Base-by-base conservation (phyloP, 2,888 invertebrate genomes). In the Priocnemis perturbator region DNA sequence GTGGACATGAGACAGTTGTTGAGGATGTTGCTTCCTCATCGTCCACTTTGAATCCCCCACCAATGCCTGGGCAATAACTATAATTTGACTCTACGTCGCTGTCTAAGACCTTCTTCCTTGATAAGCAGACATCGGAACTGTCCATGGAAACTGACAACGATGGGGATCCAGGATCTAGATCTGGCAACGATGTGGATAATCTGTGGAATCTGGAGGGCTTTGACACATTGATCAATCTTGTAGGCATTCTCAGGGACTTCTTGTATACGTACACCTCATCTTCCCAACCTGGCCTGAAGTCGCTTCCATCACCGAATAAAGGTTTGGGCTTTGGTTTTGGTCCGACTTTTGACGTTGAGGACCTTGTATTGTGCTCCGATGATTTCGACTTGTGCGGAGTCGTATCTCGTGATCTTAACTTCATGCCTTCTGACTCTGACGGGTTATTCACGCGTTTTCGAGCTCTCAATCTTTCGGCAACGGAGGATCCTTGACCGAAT, bases 231-330 rank as follows among this genome's bases (percentile, higher is more conserved):
- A 96, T 96, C 60, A 96, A 90, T 79, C 94, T 93, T 45, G 94
- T 91, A 0, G 96, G 96, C 92, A 96, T 95, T 79, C 96, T 92
- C 19, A 96, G 89, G 0, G 96, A 95, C 78, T 95, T 92, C 87
- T 96, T 96, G 84, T 94, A 96, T 80, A 93, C 93, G 83, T 94
- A 95, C 19, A 96, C 92, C 83, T 96, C 96, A 85, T 95, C 94
- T 89, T 95, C 95, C 95, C 95, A 95, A 0, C 95, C 95, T 0
- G 95, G 95, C 78, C 93, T 91, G 83, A 95, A 94, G 83, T 93
- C 93, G 52, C 93, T 93, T 44, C 93, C 93, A 85, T 93, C 93
- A 3, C 94, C 94, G 84, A 93, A 93, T 44, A 91, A 90, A n/a
- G 93, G 91, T 86, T 93, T 93, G 0, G 85, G 87, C 56, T 87